Conservation (phyloP, 2,888 invertebrate genomes). For the Nineta flava region DNA sequence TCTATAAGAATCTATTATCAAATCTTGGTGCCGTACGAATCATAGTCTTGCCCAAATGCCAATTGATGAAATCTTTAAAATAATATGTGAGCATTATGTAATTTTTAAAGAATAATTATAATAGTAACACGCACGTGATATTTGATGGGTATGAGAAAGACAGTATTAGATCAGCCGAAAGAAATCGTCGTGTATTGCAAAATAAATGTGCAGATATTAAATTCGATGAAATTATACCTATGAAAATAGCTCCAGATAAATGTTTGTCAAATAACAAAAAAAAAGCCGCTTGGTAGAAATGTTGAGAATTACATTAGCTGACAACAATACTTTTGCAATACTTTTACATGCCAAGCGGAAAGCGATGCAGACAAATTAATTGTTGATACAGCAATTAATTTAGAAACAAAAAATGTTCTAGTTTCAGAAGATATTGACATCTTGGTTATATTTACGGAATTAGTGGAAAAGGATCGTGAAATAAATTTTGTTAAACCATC, state of each 20-base stretch:
- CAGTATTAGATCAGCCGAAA: slow-evolving; percentile 8
- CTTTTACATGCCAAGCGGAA: slow-evolving; percentile 8
- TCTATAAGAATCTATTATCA: too few species aligned
- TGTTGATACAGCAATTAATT: slow-evolving; percentile 11
- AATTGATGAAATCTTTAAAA: not conserved
- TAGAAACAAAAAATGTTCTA: slow-evolving; percentile 8
- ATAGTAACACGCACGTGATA: slow-evolving; percentile 8
- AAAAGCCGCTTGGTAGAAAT: slow-evolving; percentile 10
- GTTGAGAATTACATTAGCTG: slow-evolving; percentile 4
- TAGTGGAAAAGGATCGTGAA: slow-evolving; percentile 4
- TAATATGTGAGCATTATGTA: slow-evolving; percentile 7
- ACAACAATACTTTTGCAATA: not conserved
- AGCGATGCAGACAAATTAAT: slow-evolving; percentile 9
- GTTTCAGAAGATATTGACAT: slow-evolving; percentile 10
- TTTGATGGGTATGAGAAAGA: slow-evolving; percentile 9
- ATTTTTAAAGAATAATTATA: slow-evolving; percentile 9
- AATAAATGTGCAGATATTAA: slow-evolving; percentile 8
- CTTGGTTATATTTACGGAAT: slow-evolving; percentile 17
- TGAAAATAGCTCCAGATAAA: slow-evolving; percentile 9
- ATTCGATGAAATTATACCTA: slow-evolving; percentile 10
- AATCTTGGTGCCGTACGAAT: too few species aligned
- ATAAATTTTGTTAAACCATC: slow-evolving; percentile 10
- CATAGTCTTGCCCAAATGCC: too few species aligned
- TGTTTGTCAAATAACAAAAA: slow-evolving; percentile 12
- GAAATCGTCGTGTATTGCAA: slow-evolving; percentile 8